Evolutionary conservation across 2,888 invertebrate species (phyloP).

Genomic region (Hololepta plana): DNA sequence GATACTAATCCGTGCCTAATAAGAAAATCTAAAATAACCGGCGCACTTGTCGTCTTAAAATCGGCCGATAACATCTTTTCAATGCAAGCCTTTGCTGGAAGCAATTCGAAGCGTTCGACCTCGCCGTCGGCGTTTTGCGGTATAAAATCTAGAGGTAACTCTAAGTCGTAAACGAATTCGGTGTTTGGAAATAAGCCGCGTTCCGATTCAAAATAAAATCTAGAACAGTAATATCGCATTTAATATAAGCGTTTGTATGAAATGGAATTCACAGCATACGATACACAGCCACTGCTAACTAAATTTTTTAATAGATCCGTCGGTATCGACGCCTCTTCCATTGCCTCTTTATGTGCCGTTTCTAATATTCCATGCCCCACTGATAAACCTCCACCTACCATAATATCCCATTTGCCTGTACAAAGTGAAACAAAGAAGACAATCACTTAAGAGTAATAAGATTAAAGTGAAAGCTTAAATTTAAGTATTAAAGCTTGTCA

Average conservation of each 20-base stretch:
- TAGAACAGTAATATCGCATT: conserved; percentile 18
- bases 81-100: conserved; percentile 66
- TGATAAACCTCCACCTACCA: conserved; percentile 85
- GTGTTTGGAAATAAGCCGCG: conserved; percentile 87
- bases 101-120: conserved; percentile 76
- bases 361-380: conserved; percentile 77
- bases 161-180: conserved; percentile 84
- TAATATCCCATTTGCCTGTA: conserved; percentile 79
- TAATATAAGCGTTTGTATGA: too few species aligned
- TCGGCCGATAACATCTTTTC: conserved; percentile 65
- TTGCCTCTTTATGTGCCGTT: conserved; percentile 84
- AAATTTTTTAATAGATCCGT: conserved; percentile 57
- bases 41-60: conserved; percentile 88
- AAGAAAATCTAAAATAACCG: conserved; percentile 81
- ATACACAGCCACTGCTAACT: conserved; percentile 63
- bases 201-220: conserved; percentile 83
- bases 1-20: conserved; percentile 80
- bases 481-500: too few species aligned
- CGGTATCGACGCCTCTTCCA: conserved; percentile 85
- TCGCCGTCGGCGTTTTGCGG: conserved; percentile 92
- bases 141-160: conserved; percentile 73
- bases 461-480: neutral
- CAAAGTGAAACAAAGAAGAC: too few species aligned
- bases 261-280: too few species aligned
- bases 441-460: too few species aligned